These are phyloP conservation scores for Apodemia zela DNA, from an alignment of 2,888 invertebrate species.

Conservation along the genomic window DNA sequence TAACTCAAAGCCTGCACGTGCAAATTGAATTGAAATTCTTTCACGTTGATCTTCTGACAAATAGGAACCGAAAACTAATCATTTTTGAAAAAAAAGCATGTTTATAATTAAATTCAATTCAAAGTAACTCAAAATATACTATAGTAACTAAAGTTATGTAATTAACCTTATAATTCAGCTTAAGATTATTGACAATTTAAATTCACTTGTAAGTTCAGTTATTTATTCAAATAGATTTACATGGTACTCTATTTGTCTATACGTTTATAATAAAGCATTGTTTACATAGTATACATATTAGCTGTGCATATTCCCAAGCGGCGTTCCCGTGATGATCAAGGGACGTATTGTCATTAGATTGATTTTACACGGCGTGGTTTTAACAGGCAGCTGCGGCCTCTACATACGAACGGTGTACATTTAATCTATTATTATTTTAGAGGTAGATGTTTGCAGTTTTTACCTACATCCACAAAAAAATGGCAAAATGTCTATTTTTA, in stretches of 20 bases:
- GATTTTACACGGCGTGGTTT: slow-evolving; percentile 59
- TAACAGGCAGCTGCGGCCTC: slow-evolving; percentile 60
- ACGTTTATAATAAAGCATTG: not conserved
- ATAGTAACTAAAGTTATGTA: too few species aligned
- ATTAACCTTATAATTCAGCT: too few species aligned
- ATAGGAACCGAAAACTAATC: not conserved
- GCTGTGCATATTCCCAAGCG: slow-evolving; percentile 1
- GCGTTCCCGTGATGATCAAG: slow-evolving; percentile 46
- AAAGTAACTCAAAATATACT: too few species aligned
- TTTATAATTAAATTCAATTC: too few species aligned
- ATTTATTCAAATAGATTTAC: too few species aligned
- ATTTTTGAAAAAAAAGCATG: not conserved
- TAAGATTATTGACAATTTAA: too few species aligned
- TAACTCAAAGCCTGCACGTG: slow-evolving; percentile 5
- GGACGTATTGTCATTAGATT: slow-evolving; percentile 57
- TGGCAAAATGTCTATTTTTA: not conserved
- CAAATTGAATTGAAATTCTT: not conserved
- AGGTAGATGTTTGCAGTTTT: not conserved
- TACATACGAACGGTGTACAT: slow-evolving; percentile 55
- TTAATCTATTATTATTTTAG: slow-evolving; percentile 44
- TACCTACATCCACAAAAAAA: not conserved
- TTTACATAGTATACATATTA: slow-evolving; percentile 5
- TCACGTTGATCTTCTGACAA: slow-evolving; percentile 7
- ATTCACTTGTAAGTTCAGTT: too few species aligned
- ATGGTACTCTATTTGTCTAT: not conserved